A percentile compares a stretch with the other conserved stretches of the same genome.
These are phyloP conservation scores for Phenganax subtilis DNA, from an alignment of 92 coral and sea anemone species.

Conservation along the genomic window DNA sequence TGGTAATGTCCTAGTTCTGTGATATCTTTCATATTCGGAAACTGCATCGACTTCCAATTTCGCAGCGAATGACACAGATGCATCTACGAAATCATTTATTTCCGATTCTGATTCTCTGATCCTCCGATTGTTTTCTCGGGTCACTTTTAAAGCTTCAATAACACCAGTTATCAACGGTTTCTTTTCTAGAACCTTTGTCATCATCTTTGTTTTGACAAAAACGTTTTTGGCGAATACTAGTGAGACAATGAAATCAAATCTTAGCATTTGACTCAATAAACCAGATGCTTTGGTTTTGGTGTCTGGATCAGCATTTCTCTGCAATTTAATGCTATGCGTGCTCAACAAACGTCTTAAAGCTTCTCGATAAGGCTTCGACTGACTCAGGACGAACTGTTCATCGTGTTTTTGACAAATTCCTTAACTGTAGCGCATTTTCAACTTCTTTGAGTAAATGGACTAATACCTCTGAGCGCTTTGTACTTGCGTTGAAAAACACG, in stretches of 20 bases:
- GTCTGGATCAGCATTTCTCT: background rate
- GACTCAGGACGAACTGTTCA: conserved; percentile 21
- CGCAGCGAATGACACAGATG: conserved; percentile 2
- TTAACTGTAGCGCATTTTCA: conserved; percentile 19
- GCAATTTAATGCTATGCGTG: background rate
- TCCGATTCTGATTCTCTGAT: background rate
- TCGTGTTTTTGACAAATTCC: conserved; percentile 20
- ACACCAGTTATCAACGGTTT: background rate
- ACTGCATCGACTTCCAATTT: background rate
- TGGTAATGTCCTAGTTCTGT: background rate
- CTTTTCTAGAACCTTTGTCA: conserved; percentile 23
- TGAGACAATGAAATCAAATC: conserved; percentile 13
- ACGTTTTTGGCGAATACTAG: conserved; percentile 22
- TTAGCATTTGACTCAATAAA: background rate
- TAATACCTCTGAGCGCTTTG: conserved; percentile 8
- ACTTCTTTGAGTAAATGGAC: conserved; percentile 6
- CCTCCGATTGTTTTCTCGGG: background rate
- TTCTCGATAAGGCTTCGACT: conserved; percentile 6
- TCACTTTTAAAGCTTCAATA: background rate
- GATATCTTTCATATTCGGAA: background rate
- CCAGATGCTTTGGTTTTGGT: conserved; percentile 16
- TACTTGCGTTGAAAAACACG: conserved; percentile 6
- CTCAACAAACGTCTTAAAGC: background rate
- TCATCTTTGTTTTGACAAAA: conserved; percentile 20
- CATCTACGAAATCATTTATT: background rate